These are phyloP conservation scores for Apis florea DNA, from an alignment of 1,140 invertebrate species.

Conservation along the genomic window DNA sequence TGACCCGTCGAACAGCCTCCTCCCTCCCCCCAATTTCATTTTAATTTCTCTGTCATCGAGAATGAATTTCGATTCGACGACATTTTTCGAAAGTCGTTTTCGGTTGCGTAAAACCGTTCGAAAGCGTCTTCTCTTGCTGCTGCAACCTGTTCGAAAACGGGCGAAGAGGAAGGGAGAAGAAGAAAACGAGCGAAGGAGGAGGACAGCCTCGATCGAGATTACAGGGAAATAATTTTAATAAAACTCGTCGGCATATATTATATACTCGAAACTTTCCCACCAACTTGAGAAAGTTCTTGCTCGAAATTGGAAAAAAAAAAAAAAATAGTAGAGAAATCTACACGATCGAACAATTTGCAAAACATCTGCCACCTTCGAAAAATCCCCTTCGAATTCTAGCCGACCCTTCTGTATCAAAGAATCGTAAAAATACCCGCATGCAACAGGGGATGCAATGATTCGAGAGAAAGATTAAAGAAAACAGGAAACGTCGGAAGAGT, in stretches of 20 bases:
- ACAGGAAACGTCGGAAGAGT: not conserved
- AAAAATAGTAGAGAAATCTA: not conserved
- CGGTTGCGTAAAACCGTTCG: constrained; percentile 9
- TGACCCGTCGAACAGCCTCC: not conserved
- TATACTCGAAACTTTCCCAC: not conserved
- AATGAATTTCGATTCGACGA: constrained; percentile 14
- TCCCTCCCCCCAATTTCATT: not conserved
- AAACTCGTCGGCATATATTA: constrained; percentile 39
- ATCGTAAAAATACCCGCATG: not conserved
- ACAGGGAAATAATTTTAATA: constrained; percentile 41
- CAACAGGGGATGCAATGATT: constrained; percentile 4
- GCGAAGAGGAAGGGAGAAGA: not conserved
- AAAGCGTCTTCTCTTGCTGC: not conserved
- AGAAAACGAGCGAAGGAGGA: not conserved
- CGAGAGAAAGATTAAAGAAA: constrained; percentile 17
- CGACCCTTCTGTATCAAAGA: not conserved
- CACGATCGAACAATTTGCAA: not conserved
- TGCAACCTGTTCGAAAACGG: constrained; percentile 5
- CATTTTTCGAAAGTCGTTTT: constrained; percentile 17
- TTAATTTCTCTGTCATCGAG: not conserved
- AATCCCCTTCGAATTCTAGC: not conserved
- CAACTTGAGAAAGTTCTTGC: not conserved
- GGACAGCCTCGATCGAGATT: not conserved
- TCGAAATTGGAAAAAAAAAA: no score
- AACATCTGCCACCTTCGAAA: not conserved